Percentiles rank a stretch among this genome's conserved stretches.
These are phyloP conservation scores for Lingula anatina DNA, from an alignment of 2,888 invertebrate genomes.

Conservation along the genomic window DNA sequence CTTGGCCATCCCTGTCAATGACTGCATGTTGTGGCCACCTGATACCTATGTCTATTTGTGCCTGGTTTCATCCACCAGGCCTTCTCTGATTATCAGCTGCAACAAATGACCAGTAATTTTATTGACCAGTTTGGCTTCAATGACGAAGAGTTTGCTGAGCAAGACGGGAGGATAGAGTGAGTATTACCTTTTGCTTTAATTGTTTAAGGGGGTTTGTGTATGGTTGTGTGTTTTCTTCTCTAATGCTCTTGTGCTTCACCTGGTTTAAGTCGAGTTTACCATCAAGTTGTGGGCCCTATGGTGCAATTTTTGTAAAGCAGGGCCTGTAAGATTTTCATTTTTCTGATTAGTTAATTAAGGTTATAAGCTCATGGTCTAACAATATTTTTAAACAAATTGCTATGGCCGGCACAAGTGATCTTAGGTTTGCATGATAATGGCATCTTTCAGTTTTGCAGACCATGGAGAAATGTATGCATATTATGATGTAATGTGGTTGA, in stretches of 20 bases:
- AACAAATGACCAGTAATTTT: conserved; percentile 61
- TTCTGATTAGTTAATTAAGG: not conserved
- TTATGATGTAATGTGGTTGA: too few species aligned
- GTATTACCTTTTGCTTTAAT: conserved; percentile 14
- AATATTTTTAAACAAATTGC: too few species aligned
- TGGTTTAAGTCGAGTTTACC: not conserved
- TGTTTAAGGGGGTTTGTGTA: too few species aligned
- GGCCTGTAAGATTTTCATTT: not conserved
- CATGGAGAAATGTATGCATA: too few species aligned
- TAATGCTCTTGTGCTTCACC: not conserved
- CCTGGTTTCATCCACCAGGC: conserved; percentile 44
- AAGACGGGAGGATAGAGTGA: conserved; percentile 55
- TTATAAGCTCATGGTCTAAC: too few species aligned
- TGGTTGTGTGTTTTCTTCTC: not conserved
- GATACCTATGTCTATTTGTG: not conserved
- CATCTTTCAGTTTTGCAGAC: too few species aligned
- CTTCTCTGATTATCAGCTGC: conserved; percentile 62
- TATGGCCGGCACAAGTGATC: too few species aligned
- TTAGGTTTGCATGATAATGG: too few species aligned
- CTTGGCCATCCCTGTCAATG: too few species aligned
- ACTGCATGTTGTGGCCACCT: too few species aligned
- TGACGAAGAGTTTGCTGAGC: conserved; percentile 63
- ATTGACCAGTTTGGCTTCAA: conserved; percentile 62
- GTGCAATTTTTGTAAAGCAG: not conserved
- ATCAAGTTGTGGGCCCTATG: not conserved